Conservation (phyloP, 1,140 invertebrate species). For the Diabrotica undecimpunctata region DNA sequence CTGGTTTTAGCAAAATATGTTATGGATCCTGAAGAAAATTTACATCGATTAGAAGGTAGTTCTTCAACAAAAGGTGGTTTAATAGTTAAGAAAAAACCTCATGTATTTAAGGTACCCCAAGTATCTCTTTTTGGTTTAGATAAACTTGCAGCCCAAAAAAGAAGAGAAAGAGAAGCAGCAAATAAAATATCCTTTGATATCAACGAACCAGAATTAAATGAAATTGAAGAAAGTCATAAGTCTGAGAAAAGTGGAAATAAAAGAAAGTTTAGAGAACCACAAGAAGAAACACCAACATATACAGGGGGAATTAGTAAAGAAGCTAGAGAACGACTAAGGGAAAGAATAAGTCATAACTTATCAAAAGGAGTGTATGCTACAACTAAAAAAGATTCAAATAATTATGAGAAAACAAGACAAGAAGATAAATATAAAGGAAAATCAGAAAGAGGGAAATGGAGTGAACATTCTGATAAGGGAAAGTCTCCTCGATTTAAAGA, state of each 20-base stretch:
- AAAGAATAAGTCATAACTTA: conserved; percentile 54
- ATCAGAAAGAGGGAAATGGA: conserved; percentile 33
- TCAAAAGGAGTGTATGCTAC: conserved; percentile 54
- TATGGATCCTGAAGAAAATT: conserved; percentile 45
- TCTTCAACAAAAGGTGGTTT: conserved; percentile 73
- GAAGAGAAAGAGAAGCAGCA: conserved; percentile 58
- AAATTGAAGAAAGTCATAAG: conserved; percentile 40
- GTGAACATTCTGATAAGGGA: conserved; percentile 43
- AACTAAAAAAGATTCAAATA: conserved; percentile 44
- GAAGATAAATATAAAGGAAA: conserved; percentile 40
- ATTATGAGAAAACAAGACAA: conserved; percentile 29
- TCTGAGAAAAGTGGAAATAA: conserved; percentile 38
- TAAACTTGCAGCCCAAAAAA: conserved; percentile 73
- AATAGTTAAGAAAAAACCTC: conserved; percentile 79
- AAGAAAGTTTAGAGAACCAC: conserved; percentile 70
- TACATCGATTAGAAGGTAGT: conserved; percentile 83
- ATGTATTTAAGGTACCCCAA: conserved; percentile 73
- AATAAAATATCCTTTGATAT: conserved; percentile 63
- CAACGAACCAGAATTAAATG: conserved; percentile 51
- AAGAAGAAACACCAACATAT: conserved; percentile 88
- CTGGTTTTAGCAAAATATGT: no score
- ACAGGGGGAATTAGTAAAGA: conserved; percentile 84
- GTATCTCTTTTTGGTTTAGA: conserved; percentile 83
- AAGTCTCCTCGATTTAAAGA: conserved; percentile 70
- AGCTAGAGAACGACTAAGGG: conserved; percentile 67